Conservation (phyloP, 2,888 invertebrate genomes). For the Trichopria drosophilae region DNA sequence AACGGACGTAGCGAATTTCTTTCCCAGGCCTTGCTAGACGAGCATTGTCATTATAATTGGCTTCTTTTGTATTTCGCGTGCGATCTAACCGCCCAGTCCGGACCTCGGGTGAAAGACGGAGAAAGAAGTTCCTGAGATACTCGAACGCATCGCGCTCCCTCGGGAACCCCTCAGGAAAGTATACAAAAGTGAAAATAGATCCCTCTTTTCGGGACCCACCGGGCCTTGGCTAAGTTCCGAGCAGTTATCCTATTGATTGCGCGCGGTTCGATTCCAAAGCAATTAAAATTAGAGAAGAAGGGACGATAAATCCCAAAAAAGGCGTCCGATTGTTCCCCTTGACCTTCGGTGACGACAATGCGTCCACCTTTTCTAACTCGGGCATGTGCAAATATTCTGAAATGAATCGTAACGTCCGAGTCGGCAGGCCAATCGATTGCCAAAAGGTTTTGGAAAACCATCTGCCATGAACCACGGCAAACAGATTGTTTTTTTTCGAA, state of each 20-base stretch:
- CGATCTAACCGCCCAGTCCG: slow-evolving; percentile 48
- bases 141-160: slow-evolving; percentile 45
- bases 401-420: too few relatives aligned
- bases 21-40: slow-evolving; percentile 51
- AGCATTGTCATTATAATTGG: slow-evolving; percentile 58
- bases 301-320: too few relatives aligned
- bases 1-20: slow-evolving; percentile 53
- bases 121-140: slow-evolving; percentile 45
- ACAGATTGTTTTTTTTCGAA: too few relatives aligned
- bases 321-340: not conserved
- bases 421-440: too few relatives aligned
- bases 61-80: slow-evolving; percentile 54
- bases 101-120: too few relatives aligned
- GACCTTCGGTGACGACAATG: not conserved
- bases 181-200: slow-evolving; percentile 49
- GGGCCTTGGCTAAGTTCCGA: slow-evolving; percentile 37
- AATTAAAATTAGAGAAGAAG: too few relatives aligned
- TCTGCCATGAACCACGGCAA: too few relatives aligned
- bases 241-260: too few relatives aligned
- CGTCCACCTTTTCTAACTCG: too few relatives aligned
- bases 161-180: slow-evolving; percentile 50
- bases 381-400: too few relatives aligned
- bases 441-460: too few relatives aligned
- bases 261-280: too few relatives aligned
- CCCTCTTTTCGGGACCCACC: slow-evolving; percentile 41